phyloP scores from a whole-genome alignment of 2,888 invertebrate species.

The Lordiphosa fenestrarum region DNA sequence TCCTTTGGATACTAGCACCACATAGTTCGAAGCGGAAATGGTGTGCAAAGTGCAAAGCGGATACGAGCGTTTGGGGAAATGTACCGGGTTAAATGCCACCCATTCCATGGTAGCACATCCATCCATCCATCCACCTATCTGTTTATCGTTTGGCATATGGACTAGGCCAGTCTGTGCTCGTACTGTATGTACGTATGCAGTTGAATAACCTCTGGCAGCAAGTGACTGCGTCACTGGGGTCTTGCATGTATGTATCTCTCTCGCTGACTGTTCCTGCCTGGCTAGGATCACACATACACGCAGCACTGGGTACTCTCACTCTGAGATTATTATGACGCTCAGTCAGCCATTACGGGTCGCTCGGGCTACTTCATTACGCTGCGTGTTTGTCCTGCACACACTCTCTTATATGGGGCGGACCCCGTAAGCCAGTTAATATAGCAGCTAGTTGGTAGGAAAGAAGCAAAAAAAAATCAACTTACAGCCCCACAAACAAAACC shows the following conservation, averaged over 20 bases:
- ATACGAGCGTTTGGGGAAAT: slow-evolving; percentile 64
- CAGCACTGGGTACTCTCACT: slow-evolving; percentile 26
- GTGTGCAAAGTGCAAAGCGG: slow-evolving; percentile 70
- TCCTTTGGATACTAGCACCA: slow-evolving; percentile 31
- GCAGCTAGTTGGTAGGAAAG: slow-evolving; percentile 59
- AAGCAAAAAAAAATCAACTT: slow-evolving; percentile 39
- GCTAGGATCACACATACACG: slow-evolving; percentile 45
- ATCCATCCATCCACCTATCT: slow-evolving; percentile 32
- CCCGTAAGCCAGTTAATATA: slow-evolving; percentile 70
- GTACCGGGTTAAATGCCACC: slow-evolving; percentile 68
- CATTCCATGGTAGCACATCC: slow-evolving; percentile 37
- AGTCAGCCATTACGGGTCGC: slow-evolving; percentile 65
- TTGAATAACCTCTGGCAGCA: slow-evolving; percentile 62
- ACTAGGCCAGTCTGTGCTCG: slow-evolving; percentile 3
- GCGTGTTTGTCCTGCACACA: slow-evolving; percentile 59
- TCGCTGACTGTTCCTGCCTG: slow-evolving; percentile 9
- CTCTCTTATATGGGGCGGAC: slow-evolving; percentile 43
- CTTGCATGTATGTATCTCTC: slow-evolving; percentile 22
- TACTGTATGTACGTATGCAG: slow-evolving; percentile 44
- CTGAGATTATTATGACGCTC: slow-evolving; percentile 69
- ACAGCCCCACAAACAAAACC: slow-evolving; percentile 57
- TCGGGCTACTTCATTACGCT: slow-evolving; percentile 70
- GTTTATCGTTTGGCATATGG: slow-evolving; percentile 28
- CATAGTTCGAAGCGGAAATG: slow-evolving; percentile 63
- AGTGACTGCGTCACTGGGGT: slow-evolving; percentile 35